Percentiles rank a stretch among this genome's conserved stretches.
Conservation (phyloP, 2,888 invertebrate genomes). For the Drosophila affinis region DNA sequence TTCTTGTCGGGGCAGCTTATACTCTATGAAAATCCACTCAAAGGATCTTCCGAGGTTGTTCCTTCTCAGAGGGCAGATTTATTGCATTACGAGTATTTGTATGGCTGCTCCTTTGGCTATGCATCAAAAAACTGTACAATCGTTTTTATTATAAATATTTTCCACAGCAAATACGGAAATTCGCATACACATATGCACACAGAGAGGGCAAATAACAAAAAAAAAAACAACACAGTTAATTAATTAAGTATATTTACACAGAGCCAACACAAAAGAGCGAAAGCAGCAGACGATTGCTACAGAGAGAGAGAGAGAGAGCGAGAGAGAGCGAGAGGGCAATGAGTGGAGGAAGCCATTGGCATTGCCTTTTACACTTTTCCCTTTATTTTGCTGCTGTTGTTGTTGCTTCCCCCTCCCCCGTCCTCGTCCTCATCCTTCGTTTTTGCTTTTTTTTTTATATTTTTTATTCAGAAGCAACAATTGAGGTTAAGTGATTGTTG, state of each 20-base stretch:
- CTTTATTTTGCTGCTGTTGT: slow-evolving; percentile 23
- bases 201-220: slow-evolving; percentile 23
- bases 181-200: slow-evolving; percentile 20
- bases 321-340: background rate
- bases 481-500: slow-evolving; percentile 74
- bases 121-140: background rate
- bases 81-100: background rate
- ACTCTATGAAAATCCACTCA: slow-evolving; percentile 18
- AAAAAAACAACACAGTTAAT: slow-evolving; percentile 53
- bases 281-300: background rate
- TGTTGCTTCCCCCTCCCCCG: slow-evolving; percentile 1
- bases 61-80: background rate
- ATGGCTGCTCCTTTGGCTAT: background rate
- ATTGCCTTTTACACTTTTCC: slow-evolving; percentile 65
- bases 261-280: slow-evolving; percentile 41
- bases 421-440: background rate
- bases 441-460: slow-evolving; percentile 20
- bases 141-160: background rate
- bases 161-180: slow-evolving; percentile 7
- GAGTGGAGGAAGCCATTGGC: slow-evolving; percentile 47
- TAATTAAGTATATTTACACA: slow-evolving; percentile 70
- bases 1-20: slow-evolving; percentile 15
- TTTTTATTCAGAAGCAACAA: slow-evolving; percentile 63
- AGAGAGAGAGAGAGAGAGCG: background rate
- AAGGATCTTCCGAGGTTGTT: background rate